A percentile compares a stretch with the other conserved stretches of the same genome.
phyloP scores from a whole-genome alignment of 2,113 vertebrate genomes.

The Crypturellus undulatus region DNA sequence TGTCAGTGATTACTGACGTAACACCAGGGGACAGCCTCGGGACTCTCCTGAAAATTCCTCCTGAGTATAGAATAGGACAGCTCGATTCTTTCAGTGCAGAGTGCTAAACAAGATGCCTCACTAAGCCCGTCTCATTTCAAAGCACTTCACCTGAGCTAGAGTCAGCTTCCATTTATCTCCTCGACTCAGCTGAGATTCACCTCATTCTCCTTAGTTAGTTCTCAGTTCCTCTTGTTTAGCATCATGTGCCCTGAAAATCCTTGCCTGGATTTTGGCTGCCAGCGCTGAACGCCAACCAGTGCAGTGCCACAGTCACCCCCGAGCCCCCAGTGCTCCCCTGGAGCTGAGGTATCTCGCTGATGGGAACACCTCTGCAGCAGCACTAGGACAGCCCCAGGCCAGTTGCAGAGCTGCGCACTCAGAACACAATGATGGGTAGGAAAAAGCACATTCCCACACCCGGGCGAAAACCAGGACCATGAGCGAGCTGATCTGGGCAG shows the following conservation, averaged over 20 bases:
- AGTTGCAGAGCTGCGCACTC: neutral
- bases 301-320: accelerated
- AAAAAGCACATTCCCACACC: neutral
- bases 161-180: neutral
- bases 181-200: neutral
- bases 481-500: neutral
- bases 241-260: neutral
- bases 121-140: neutral
- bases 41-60: neutral
- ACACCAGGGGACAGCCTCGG: neutral
- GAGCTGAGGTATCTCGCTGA: neutral
- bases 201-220: neutral
- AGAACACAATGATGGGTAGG: neutral
- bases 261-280: neutral
- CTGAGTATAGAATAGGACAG: neutral
- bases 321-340: neutral
- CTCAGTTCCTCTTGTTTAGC: neutral
- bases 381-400: neutral
- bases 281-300: neutral
- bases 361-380: neutral
- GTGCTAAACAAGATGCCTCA: neutral
- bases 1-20: neutral
- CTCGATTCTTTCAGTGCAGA: neutral
- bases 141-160: neutral
- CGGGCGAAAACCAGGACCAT: neutral